phyloP scores from a whole-genome alignment of 2,797 vertebrate genomes.

The Rhincodon typus region DNA sequence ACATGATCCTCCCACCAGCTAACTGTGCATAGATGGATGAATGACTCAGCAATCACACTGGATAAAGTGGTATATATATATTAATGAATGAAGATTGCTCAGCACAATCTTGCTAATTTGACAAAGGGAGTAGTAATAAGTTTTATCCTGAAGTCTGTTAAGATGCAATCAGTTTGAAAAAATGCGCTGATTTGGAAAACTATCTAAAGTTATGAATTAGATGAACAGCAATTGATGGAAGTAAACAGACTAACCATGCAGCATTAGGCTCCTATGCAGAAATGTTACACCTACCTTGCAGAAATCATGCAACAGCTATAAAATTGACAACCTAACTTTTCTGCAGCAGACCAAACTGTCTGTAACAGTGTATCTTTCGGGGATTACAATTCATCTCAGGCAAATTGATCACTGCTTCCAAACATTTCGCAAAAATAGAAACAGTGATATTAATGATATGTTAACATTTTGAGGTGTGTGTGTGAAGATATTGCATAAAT shows the following conservation, averaged over 20 bases:
- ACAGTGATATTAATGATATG: neutral
- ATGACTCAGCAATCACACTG: no score
- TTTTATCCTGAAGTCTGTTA: neutral
- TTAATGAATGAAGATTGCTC: no score
- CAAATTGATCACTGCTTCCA: neutral
- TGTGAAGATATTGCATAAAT: neutral
- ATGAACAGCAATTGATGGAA: neutral
- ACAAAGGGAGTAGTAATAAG: neutral
- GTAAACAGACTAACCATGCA: neutral
- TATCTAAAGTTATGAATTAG: neutral
- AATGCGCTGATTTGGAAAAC: neutral
- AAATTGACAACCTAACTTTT: neutral
- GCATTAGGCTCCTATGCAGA: neutral
- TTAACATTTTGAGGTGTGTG: neutral
- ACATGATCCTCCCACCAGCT: no score
- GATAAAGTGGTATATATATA: no score
- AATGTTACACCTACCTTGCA: neutral
- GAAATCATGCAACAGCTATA: neutral
- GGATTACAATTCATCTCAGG: neutral
- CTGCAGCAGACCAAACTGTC: neutral
- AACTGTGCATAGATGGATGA: no score
- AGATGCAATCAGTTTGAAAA: neutral
- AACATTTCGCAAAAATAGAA: neutral
- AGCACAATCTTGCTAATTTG: neutral
- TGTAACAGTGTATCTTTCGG: neutral